phyloP scores from a whole-genome alignment of 2,113 vertebrate species.

The Chrysochloris asiatica region DNA sequence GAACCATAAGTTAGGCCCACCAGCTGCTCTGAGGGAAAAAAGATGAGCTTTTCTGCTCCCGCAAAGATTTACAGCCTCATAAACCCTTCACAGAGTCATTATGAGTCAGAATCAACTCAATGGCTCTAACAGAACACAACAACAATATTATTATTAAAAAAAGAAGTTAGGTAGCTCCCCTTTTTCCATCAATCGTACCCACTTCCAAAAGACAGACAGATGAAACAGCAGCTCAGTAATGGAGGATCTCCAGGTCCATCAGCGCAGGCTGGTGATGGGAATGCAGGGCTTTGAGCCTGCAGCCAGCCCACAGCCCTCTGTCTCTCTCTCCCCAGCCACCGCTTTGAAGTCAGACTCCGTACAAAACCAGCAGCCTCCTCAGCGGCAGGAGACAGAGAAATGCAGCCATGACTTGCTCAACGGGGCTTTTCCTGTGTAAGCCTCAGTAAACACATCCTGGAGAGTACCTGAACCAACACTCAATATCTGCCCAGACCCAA shows the following conservation, averaged over 20 bases:
- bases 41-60: too few species aligned
- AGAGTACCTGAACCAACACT: neutral
- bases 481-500: neutral
- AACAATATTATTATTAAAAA: neutral
- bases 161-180: neutral
- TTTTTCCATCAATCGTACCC: neutral
- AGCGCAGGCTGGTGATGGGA: accelerated
- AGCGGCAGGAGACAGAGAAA: neutral
- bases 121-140: too few species aligned
- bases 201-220: neutral
- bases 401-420: neutral
- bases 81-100: too few species aligned
- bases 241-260: neutral
- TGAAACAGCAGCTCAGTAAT: accelerated
- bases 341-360: neutral
- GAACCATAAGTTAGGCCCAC: too few species aligned
- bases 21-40: too few species aligned
- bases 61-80: too few species aligned
- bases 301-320: too few species aligned
- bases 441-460: neutral
- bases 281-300: neutral
- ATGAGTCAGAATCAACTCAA: too few species aligned
- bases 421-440: neutral
- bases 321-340: neutral
- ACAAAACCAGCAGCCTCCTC: neutral